Evolutionary conservation across 2,113 vertebrate species (phyloP).

Genomic region (Erythrocebus patas): DNA sequence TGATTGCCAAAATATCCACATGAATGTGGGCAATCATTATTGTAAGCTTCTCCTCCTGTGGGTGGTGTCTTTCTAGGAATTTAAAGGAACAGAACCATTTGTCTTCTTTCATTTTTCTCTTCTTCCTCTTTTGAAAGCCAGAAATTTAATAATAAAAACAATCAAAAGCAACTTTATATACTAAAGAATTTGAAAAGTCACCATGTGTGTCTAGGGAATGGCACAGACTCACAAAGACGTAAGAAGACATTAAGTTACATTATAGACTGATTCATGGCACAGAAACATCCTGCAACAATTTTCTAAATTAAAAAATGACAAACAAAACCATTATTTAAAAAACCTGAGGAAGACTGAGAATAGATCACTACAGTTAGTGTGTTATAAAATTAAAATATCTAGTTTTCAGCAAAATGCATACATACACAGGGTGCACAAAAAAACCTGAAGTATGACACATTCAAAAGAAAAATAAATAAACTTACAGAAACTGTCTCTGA

Average conservation of each 20-base stretch:
- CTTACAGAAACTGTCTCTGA: neutral
- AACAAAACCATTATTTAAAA: neutral
- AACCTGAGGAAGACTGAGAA: neutral
- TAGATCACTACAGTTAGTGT: neutral
- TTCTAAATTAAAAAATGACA: neutral
- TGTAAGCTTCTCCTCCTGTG: neutral
- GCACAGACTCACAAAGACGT: neutral
- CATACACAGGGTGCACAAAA: too few species aligned
- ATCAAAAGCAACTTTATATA: neutral
- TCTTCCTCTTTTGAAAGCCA: neutral
- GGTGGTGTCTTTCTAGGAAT: neutral
- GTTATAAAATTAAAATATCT: neutral
- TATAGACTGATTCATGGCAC: too few species aligned
- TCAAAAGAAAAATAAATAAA: neutral
- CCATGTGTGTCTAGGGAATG: neutral
- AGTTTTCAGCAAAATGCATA: neutral
- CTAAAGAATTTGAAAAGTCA: neutral
- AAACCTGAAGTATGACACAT: too few species aligned
- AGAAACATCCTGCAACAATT: neutral
- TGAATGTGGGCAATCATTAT: too few species aligned
- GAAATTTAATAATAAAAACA: neutral
- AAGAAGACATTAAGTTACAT: too few species aligned
- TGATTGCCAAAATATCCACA: neutral
- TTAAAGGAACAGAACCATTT: neutral
- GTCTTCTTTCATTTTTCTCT: neutral